Evolutionary conservation across 2,113 vertebrate genomes (phyloP), one percentile per base, ranked within the genome.

Genomic region (Aegithalos caudatus): DNA sequence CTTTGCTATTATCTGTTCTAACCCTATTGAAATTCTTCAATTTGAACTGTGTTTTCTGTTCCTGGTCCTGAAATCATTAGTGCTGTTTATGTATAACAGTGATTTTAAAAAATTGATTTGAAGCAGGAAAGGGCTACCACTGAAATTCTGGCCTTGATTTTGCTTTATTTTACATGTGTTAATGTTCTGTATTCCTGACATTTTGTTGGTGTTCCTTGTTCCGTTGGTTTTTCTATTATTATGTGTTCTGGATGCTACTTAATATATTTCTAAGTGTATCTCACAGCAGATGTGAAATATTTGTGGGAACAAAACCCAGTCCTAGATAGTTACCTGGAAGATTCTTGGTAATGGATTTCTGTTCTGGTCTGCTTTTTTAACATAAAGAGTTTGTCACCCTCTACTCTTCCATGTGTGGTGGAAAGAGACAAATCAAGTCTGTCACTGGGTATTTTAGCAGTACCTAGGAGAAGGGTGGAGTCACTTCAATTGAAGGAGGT

Each of bases 131-230:
- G 21, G 25, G 29, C 25, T 70, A 51, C 14, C 10, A 35, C 27
- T 73, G 27, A 79, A 35, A 50, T 57, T 78, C 47, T 88, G 37
- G 38, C 15, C 27, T 71, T 74, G n/a, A 33, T 57, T 94, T 81
- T 87, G 22, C 45, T 85, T 81, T 76, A 57, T n/a, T n/a, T 91
- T 64, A 20, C 2, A 1, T 88, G 5, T 61, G 11, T 69, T 96
- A 37, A 28, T 76, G 29, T 90, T 85, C 2, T 5, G 4, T 54
- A 19, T 80, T 81, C 37, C 65, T 81, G 67, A 67, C 20, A 18
- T 74, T 91, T 84, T 76, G 37, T 73, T 60, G 33, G 21, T 74
- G 12, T 14, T 92, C 5, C 62, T 73, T 65, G 20, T 91, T 94
- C 23, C 6, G 1, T 47, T 70, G 45, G 0, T 44, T 94, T 90